Percentiles rank a stretch among this genome's conserved stretches.
Evolutionary conservation across 2,797 vertebrate species (phyloP).

Genomic region (Eptatretus atami): DNA sequence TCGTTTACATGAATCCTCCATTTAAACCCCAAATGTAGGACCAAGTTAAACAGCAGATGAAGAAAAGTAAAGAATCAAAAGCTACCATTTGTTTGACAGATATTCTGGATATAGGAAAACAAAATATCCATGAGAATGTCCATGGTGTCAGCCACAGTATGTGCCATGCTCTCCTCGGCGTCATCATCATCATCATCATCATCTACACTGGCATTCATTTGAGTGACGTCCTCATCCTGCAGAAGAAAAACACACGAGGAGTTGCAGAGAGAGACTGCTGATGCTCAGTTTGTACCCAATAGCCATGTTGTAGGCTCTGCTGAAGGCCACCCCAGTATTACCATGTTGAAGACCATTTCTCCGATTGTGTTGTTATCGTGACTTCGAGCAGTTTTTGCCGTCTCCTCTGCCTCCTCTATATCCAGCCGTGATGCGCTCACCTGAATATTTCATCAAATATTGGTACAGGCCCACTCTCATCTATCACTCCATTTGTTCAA

Average conservation of each 20-base stretch:
- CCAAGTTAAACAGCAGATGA: too few relatives aligned
- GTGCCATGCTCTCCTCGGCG: constrained; percentile 18
- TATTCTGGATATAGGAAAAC: constrained; percentile 41
- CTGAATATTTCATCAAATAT: constrained; percentile 14
- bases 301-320: too few relatives aligned
- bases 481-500: too few relatives aligned
- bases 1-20: too few relatives aligned
- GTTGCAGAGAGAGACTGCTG: too few relatives aligned
- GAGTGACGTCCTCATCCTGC: not conserved
- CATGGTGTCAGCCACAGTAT: constrained; percentile 44
- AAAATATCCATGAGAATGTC: constrained; percentile 41
- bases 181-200: not conserved
- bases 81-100: constrained; percentile 33
- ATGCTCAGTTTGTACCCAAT: too few relatives aligned
- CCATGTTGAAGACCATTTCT: constrained; percentile 63
- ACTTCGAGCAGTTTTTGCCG: constrained; percentile 9
- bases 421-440: constrained; percentile 38
- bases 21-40: too few relatives aligned
- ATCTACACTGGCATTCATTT: not conserved
- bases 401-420: constrained; percentile 51
- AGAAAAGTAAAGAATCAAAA: too few relatives aligned
- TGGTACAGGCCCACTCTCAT: not conserved
- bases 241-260: too few relatives aligned
- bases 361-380: constrained; percentile 14
- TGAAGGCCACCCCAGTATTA: constrained; percentile 12